These are phyloP conservation scores for Hydrozoanthus tunicans DNA, from an alignment of 64 coral and sea anemone genomes.

Conservation along the genomic window DNA sequence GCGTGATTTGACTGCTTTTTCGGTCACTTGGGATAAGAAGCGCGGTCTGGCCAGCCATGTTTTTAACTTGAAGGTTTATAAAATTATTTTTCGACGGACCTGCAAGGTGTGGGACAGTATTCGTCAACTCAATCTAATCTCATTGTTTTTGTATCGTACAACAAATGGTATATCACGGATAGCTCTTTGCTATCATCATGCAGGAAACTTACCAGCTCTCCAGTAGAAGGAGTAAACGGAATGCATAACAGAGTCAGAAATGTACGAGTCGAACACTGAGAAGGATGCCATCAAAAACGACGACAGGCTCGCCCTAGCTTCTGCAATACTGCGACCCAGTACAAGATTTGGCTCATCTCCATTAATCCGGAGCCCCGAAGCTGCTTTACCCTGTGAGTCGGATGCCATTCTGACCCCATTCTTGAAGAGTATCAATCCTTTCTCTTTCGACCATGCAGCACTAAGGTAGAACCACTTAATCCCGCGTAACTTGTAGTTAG, in stretches of 20 bases:
- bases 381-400: constrained; percentile 46
- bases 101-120: not conserved
- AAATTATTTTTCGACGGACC: constrained; percentile 21
- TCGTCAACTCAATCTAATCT: not conserved
- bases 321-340: constrained; percentile 59
- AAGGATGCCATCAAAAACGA: constrained; percentile 72
- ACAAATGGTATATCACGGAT: too few relatives aligned
- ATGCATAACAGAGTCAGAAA: constrained; percentile 65
- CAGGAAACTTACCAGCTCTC: constrained; percentile 66
- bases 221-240: constrained; percentile 73
- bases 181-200: too few relatives aligned
- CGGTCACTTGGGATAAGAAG: constrained; percentile 65
- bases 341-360: constrained; percentile 68
- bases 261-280: constrained; percentile 62
- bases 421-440: constrained; percentile 68
- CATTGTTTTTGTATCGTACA: too few relatives aligned
- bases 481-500: not conserved
- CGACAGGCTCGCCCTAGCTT: constrained; percentile 33
- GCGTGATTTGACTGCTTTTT: constrained; percentile 31
- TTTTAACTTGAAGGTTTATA: constrained; percentile 41
- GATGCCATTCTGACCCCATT: constrained; percentile 40
- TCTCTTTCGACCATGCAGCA: constrained; percentile 74
- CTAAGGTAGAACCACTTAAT: constrained; percentile 64
- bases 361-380: constrained; percentile 46
- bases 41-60: constrained; percentile 64